Conservation (phyloP, 2,888 invertebrate species). For the Pammene aurita region DNA sequence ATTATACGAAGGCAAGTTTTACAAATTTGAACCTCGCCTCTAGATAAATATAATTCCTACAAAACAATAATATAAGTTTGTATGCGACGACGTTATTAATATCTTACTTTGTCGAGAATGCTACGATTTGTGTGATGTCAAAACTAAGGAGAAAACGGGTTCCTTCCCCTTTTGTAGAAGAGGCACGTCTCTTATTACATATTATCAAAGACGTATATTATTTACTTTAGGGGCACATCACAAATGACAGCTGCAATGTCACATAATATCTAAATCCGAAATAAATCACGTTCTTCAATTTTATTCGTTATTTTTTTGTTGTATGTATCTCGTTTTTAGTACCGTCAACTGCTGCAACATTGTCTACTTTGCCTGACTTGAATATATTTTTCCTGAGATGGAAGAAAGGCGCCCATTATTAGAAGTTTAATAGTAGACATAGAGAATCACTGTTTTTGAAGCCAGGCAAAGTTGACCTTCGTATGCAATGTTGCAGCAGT, state of each 20-base stretch:
- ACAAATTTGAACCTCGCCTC: too few relatives aligned
- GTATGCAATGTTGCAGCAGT: too few relatives aligned
- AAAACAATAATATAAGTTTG: not conserved
- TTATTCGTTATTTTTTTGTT: not conserved
- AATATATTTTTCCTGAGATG: too few relatives aligned
- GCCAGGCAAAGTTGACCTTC: too few relatives aligned
- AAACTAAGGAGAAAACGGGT: constrained; percentile 13
- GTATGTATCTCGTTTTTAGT: too few relatives aligned
- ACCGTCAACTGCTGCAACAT: too few relatives aligned
- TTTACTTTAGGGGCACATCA: constrained; percentile 6
- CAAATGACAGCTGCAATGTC: constrained; percentile 5
- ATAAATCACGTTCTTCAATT: constrained; percentile 5
- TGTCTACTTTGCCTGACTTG: too few relatives aligned
- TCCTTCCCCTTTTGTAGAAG: constrained; percentile 3
- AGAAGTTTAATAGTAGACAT: too few relatives aligned
- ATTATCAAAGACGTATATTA: too few relatives aligned
- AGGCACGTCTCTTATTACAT: constrained; percentile 4
- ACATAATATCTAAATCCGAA: not conserved
- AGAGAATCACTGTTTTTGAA: too few relatives aligned
- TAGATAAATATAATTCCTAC: not conserved
- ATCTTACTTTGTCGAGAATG: not conserved
- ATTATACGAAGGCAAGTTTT: too few relatives aligned
- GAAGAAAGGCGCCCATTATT: too few relatives aligned
- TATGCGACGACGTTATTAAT: constrained; percentile 6
- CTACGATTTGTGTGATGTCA: not conserved